A percentile compares a stretch with the other conserved stretches of the same genome.
phyloP scores from a whole-genome alignment of 2,888 invertebrate genomes.

The Ectemnius cavifrons region DNA sequence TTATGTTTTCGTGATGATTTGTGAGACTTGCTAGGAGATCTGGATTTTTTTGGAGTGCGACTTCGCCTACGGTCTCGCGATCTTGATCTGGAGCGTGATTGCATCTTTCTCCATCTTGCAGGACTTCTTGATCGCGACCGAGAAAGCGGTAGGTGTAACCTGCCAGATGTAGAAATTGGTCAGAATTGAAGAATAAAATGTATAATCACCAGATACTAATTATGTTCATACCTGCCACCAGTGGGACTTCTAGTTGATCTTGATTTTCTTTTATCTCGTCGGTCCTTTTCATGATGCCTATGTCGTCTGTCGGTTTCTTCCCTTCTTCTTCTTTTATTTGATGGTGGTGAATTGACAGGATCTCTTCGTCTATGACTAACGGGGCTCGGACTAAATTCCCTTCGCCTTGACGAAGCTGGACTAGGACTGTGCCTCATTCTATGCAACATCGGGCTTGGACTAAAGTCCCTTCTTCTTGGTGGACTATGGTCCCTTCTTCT shows the following conservation, averaged over 20 bases:
- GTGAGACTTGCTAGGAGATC: conserved; percentile 77
- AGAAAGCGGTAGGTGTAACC: conserved; percentile 70
- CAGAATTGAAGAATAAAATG: conserved; percentile 17
- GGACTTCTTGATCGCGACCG: conserved; percentile 82
- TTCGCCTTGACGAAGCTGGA: conserved; percentile 61
- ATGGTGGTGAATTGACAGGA: conserved; percentile 73
- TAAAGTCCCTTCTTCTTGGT: conserved; percentile 71
- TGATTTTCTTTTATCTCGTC: conserved; percentile 77
- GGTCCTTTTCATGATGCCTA: conserved; percentile 78
- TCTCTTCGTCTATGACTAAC: conserved; percentile 67
- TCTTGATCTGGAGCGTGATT: conserved; percentile 80
- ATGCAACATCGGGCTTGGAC: conserved; percentile 68
- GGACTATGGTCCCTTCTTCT: conserved; percentile 73
- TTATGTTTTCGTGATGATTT: conserved; percentile 78
- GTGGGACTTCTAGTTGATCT: conserved; percentile 74
- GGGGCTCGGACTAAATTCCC: conserved; percentile 72
- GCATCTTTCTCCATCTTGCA: conserved; percentile 79
- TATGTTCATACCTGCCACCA: conserved; percentile 64
- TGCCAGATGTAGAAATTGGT: conserved; percentile 22
- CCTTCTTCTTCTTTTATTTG: conserved; percentile 76
- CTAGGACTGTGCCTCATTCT: conserved; percentile 72
- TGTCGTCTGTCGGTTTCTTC: conserved; percentile 78
- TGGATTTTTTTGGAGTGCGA: conserved; percentile 77
- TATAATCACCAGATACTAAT: background rate
- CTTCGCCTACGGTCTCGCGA: conserved; percentile 74